Evolutionary conservation across 1,140 invertebrate species (phyloP).

Genomic region (Heliconius eleuchia): DNA sequence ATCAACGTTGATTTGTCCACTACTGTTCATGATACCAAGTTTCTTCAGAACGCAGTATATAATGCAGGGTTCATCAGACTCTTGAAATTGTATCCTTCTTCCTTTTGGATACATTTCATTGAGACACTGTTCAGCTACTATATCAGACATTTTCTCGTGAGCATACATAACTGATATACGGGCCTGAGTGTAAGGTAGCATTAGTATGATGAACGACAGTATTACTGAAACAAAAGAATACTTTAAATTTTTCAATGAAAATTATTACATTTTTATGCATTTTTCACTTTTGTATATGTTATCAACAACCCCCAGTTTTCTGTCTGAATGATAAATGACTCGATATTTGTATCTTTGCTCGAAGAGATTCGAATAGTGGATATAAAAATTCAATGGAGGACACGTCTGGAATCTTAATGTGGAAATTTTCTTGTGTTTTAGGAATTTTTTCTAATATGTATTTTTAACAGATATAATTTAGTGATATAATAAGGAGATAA

Average conservation of each 20-base stretch:
- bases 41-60: constrained; percentile 71
- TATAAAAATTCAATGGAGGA: no score
- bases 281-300: neutral
- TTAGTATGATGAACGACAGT: constrained; percentile 34
- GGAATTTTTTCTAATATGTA: no score
- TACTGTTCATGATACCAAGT: constrained; percentile 65
- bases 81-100: constrained; percentile 56
- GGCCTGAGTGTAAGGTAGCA: constrained; percentile 42
- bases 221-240: constrained; percentile 47
- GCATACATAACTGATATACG: constrained; percentile 74
- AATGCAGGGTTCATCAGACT: constrained; percentile 69
- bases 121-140: constrained; percentile 63
- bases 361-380: no score
- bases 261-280: neutral
- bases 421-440: no score
- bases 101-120: constrained; percentile 65
- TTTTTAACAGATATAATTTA: no score
- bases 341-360: constrained; percentile 1
- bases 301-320: neutral
- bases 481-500: no score
- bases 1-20: constrained; percentile 64
- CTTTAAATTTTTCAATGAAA: neutral
- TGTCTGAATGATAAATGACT: neutral
- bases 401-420: no score
- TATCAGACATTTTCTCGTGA: constrained; percentile 64